Base-by-base conservation (phyloP, 53 echinoderm and acorn worm species). In the Stichopus horrens region DNA sequence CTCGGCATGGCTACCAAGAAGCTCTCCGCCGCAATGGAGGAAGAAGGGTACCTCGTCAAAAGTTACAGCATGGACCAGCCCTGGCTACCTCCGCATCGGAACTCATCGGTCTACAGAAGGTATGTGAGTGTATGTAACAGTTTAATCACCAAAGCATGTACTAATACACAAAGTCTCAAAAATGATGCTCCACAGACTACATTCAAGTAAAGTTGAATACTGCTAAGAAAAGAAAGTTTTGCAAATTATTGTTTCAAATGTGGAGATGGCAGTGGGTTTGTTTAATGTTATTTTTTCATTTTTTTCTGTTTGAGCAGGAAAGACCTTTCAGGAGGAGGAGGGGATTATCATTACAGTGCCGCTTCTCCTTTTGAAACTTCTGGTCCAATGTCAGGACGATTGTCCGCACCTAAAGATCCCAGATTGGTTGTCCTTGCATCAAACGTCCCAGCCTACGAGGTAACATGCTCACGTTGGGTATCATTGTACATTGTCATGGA, bases 311-410 rank as follows among this genome's bases (percentile, higher is more conserved):
- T 73, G 88, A 74, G 4, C 82, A 97, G 97, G 91, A 92, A 94
- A 89, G 97, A 97, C 54, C 88, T 97, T 8, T 97, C 97, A 6
- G 96, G 96, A 10, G 86, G 86, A 5, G 67, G 52, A 58, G 96
- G 94, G 51, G 92, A 93, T 66, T 95, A 91, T 77, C 2, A 37
- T 37, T 67, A 57, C 63, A 83, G 86, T 86, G 74, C 74, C 60
- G 4, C 53, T 16, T n/a, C 75, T 9, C 77, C 77, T 23, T 89
- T 88, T 58, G 81, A 73, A 56, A 90, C 67, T 53, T 82, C 88
- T 58, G 54, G 23, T 21, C 91, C 87, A 55, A 86, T 81, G 83
- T 83, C 54, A 4, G 74, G 75, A 55, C 68, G 22, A 79, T 19
- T 9, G 52, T 56, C 55, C 5, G 77, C 88, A 8, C 68, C 73